Evolutionary conservation across 2,888 invertebrate species (phyloP), one percentile per base, ranked within the genome.

Genomic region (Amblyteles armatorius): DNA sequence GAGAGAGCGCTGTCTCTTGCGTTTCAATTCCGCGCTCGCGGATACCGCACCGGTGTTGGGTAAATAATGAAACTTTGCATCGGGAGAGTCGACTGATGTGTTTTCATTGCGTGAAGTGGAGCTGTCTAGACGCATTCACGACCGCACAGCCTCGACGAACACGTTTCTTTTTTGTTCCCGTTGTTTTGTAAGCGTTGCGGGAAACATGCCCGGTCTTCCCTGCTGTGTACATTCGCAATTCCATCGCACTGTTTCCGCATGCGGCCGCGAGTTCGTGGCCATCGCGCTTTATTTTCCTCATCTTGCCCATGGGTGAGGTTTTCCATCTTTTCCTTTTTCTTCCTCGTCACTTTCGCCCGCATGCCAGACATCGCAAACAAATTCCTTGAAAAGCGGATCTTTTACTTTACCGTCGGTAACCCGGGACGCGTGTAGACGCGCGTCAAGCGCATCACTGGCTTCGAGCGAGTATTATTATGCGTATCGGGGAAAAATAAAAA

Each of bases 81-180:
- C 78, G 76, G 76, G 40, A 80, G 80, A 80, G 77, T 82, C 83
- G 85, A 79, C 87, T 69, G 80, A 50, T 77, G 89, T 90, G 90
- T 89, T 91, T 91, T 90, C 91, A 91, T 90, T 89, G 91, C 89
- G 90, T 91, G 89, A 91, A 91, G 91, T 91, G 91, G 90, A 91
- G 89, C 90, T 90, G 91, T 91, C 91, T 91, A 91, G 91, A 91
- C 91, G 90, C 90, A 91, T 91, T 91, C 91, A 91, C 83, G 84
- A 88, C 87, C 88, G 88, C 90, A 87, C 85, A 87, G 88, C 86
- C 87, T 86, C 86, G 79, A 82, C 88, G 84, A 89, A 89, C 88
- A 88, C 90, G 89, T 91, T 91, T 91, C 88, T 57, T 26, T 57
- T 57, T 89, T 91, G 88, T 90, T 88, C 87, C 7, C n/a, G 29